Base-by-base conservation (phyloP, 1,140 invertebrate genomes). In the Saccostrea glomerata region DNA sequence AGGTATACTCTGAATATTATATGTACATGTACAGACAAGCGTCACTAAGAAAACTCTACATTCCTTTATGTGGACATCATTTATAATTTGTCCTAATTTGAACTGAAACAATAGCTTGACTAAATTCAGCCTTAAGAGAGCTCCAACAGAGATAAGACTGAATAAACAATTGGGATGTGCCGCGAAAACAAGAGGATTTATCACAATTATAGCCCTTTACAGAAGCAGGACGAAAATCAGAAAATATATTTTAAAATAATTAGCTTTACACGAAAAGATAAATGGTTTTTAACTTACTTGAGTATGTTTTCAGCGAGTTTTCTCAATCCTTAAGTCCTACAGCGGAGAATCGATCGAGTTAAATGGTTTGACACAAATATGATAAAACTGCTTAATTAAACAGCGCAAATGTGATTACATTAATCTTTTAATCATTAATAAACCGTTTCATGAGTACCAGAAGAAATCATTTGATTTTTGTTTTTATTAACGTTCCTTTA, bases 281-380 rank as follows among this genome's bases (percentile, higher is more conserved):
- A 17, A 30, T 23, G 25, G 23, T 30, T 12, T 36, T 11, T 77
- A 12, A 36, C 70, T 77, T 77, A 77, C 70, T 36, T 77, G 70
- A 77, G 70, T 77, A 77, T 77, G 70, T 77, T 15, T 77, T 77
- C 70, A 77, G 70, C 25, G 13, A 36, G 70, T 40, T 25, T 30
- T 77, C 70, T 77, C 23, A 77, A 25, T 30, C 70, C 25, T 77
- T 25, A 11, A 77, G 70, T 30, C 70, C 25, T 77, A 25, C 13
- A 30, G 70, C 23, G 13, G 17, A 30, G 25, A 77, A 77, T 77
- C 70, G 25, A 77, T 77, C 23, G 15, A n/a, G 70, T 36, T 25
- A 77, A 77, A 77, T 77, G 70, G 70, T 30, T 15, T 77, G 25
- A 25, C 70, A 77, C 70, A 40, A 77, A 77, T 77, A 77, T 77